phyloP scores from a whole-genome alignment of 92 coral and sea anemone species.

The Anthopleura xanthogrammica region DNA sequence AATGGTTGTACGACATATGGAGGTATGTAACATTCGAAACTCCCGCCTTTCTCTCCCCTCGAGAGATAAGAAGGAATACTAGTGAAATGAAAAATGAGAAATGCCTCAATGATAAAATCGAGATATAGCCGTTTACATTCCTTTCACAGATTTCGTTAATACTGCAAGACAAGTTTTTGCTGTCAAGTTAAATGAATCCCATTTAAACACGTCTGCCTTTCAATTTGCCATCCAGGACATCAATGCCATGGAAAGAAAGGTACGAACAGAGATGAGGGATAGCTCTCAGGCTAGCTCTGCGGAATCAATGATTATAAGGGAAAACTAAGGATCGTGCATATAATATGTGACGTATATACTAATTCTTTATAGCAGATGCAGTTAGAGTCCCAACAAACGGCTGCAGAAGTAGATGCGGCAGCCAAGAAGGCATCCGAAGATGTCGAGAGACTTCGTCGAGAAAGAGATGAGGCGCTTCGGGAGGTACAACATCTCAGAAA shows the following conservation, averaged over 20 bases:
- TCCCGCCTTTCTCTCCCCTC: background rate
- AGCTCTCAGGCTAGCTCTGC: background rate
- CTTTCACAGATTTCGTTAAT: conserved; percentile 71
- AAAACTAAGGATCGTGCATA: no score
- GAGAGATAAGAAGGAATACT: background rate
- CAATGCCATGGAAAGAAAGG: conserved; percentile 43
- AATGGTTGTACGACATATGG: conserved; percentile 91
- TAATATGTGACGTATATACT: no score
- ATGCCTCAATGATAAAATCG: no score
- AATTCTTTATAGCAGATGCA: conserved; percentile 1
- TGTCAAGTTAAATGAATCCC: conserved; percentile 65
- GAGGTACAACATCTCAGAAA: conserved; percentile 76
- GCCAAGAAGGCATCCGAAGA: conserved; percentile 69
- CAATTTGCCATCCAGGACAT: conserved; percentile 92
- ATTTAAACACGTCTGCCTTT: conserved; percentile 66
- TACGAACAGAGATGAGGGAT: conserved; percentile 13
- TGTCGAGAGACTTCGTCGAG: conserved; percentile 66
- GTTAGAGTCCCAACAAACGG: conserved; percentile 53
- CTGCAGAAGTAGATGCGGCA: conserved; percentile 38
- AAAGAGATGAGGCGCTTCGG: conserved; percentile 89
- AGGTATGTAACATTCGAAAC: conserved; percentile 35
- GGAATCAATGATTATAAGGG: no score
- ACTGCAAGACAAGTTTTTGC: conserved; percentile 82
- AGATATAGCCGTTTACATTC: background rate
- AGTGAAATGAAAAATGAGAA: background rate